Base-by-base conservation (phyloP, 2,797 vertebrate species). In the Leucoraja ocellata region DNA sequence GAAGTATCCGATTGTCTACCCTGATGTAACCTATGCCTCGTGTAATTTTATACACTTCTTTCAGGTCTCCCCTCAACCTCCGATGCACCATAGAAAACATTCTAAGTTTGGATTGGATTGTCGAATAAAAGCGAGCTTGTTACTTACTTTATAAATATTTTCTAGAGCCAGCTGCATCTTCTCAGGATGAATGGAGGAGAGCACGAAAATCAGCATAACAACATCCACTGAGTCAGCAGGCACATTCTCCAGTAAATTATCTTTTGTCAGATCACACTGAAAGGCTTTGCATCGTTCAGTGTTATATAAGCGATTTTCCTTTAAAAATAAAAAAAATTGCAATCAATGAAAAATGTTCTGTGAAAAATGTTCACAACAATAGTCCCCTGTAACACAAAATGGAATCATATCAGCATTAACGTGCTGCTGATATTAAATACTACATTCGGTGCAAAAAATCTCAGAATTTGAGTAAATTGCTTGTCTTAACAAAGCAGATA, bases 161-260 rank as follows among this genome's bases (percentile, higher is more conserved):
- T 96, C 95, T 94, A 99, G 93, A 86, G 96, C 97, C 94, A 96
- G 95, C 94, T 93, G 96, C 99, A 99, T 99, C 96, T 98, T 99
- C 91, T 98, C 97, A 0, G 99, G 99, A 94, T 99, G 98, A 94
- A 99, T 91, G 74, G 98, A 97, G 23, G 98, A 99, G 93, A 99
- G 97, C 81, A 99, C 98, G 94, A 99, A 99, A 96, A 99, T 97
- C 94, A 99, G 96, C 0, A 96, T 98, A 94, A 96, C 96, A 0
- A 97, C 97, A 94, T 99, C 98, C 94, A 99, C 97, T 0, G 97
- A 97, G 84, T 96, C 96, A 93, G 96, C 95, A 0, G 97, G 96
- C 23, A 99, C 94, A 0, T 96, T 96, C 46, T 96, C 95, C 71
- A 96, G 95, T 94, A 99, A 96, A 94, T 98, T 96, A 39, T 98